Evolutionary conservation across 2,113 vertebrate species (phyloP).

Genomic region (Rattus norvegicus): GRCr8 NC_086032.1:7494001-7494500

Average conservation of each 20-base stretch:
- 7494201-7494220: conserved; percentile 14
- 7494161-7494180: neutral
- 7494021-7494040: neutral
- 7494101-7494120: neutral
- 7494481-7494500: neutral
- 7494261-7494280: neutral
- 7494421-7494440: neutral
- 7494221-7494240: conserved; percentile 39
- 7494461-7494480: neutral
- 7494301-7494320: neutral
- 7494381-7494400: neutral
- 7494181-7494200: neutral
- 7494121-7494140: neutral
- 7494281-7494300: neutral
- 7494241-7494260: neutral
- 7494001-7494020: neutral
- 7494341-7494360: neutral
- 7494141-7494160: neutral
- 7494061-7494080: neutral
- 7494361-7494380: neutral
- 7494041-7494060: neutral
- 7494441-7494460: conserved; percentile 21
- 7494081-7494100: neutral
- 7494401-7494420: neutral
- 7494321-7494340: neutral